Evolutionary conservation across 2,113 vertebrate species (phyloP), one percentile per base, ranked within the genome.

Genomic region (Ophthalmolycus amberensis): DNA sequence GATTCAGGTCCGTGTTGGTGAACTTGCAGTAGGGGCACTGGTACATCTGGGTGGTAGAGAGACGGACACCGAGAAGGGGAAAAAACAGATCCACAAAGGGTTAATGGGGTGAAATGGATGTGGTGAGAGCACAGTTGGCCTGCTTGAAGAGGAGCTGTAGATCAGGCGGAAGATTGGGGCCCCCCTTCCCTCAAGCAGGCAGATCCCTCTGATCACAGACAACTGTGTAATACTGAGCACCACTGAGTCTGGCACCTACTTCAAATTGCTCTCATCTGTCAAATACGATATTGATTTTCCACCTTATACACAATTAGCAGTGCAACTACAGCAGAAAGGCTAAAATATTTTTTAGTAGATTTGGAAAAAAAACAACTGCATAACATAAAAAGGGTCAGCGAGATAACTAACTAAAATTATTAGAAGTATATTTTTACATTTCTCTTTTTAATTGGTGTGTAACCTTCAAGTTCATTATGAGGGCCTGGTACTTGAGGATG

Each of bases 11-110:
- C 0, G 96, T 94, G 84, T 97, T 99, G 91, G 96, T 97, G 94
- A 99, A 99, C 93, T 99, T 99, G 96, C 98, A 99, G 54, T 99
- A 99, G 1, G 98, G 98, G 88, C 98, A 99, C 96, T 99, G 98
- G 94, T 96, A 99, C 95, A 98, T 96, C 98, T 99, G 95, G 22
- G 67, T 40, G 72, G 71, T 7, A 80, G 68, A 80, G 66, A 85
- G 54, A 25, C 8, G 54, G 63, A 14, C 46, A 70, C 6, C 72
- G 29, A 84, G 29, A 81, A 18, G 58, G n/a, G 29, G 20, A 25
- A 38, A 59, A 59, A 37, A 46, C 59, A 83, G 59, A 83, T 67
- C 60, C 44, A 85, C 48, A 14, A 16, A 46, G 73, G 89, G 80
- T 92, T 85, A 90, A 86, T 71, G n/a, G 62, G 65, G 77, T 74